Base-by-base conservation (phyloP, 1,140 invertebrate genomes). In the Chionoecetes opilio region DNA sequence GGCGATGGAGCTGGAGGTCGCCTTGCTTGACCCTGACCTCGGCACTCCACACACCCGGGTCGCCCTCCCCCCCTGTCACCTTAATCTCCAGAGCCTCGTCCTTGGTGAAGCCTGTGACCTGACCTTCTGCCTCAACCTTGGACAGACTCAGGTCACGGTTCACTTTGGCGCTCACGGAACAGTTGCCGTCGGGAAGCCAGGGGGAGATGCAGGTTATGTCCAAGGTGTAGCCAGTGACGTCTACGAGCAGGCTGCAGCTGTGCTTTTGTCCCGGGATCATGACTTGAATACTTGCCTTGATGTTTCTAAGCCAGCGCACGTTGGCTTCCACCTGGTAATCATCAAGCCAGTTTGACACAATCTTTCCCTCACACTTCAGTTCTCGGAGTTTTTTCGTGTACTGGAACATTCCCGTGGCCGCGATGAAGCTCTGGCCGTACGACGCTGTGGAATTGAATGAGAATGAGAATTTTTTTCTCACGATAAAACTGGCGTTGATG, bases 121-220 rank as follows among this genome's bases (percentile, higher is more conserved):
- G 6, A 32, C 87, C 75, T 84, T 94, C 93, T 11, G 41, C 41
- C 8, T 84, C 9, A n/a, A 94, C 82, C 14, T 91, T 94, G 1
- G 82, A 75, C 1, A 46, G 11, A 14, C 41, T 35, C 29, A 63
- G 37, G 63, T 87, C 84, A 34, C 31, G 29, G 29, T 88, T 75
- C 3, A 88, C 6, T 37, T 85, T 95, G 11, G 90, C 94, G 35
- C 8, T 92, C 6, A 95, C 29, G 3, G 63, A 9, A 46, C 91
- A 37, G 29, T 95, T 85, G 63, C 92, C 84, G 11, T 95, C 37
- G 32, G 94, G 91, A 14, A 95, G 35, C 84, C 90, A 92, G 3
- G 94, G 46, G 5, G 94, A 95, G 29, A 17, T 37, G 3, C 82
- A 84, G 2, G 9, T 88, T 3, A 95, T n/a, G 5, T 31, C 32